Percentiles rank a stretch among this genome's conserved stretches.
phyloP scores from a whole-genome alignment of 2,113 vertebrate species.

The Anguilla japonica region DNA sequence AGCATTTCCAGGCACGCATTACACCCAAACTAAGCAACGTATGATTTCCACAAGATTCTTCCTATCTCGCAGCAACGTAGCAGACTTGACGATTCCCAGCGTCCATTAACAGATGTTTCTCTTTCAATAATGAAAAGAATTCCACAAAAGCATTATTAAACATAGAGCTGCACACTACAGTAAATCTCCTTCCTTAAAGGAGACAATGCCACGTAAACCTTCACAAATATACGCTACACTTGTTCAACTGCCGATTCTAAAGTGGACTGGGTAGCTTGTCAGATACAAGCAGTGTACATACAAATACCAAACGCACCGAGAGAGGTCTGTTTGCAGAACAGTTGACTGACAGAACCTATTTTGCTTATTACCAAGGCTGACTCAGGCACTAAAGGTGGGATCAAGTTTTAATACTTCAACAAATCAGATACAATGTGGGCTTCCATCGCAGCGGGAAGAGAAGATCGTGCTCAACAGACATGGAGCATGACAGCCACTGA shows the following conservation, averaged over 20 bases:
- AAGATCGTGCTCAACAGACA: not conserved
- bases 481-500: no score
- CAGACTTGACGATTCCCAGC: constrained; percentile 34
- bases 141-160: constrained; percentile 61
- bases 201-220: constrained; percentile 36
- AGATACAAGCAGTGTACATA: constrained; percentile 29
- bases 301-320: constrained; percentile 45
- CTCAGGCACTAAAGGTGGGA: constrained; percentile 42
- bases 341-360: constrained; percentile 44
- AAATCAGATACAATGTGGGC: constrained; percentile 29
- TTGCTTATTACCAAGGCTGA: constrained; percentile 38
- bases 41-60: constrained; percentile 3
- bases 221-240: constrained; percentile 1
- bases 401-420: constrained; percentile 26
- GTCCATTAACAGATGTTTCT: constrained; percentile 59
- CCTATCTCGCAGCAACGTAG: not conserved
- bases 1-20: not conserved
- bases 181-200: constrained; percentile 48
- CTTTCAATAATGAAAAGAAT: constrained; percentile 62
- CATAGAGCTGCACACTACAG: constrained; percentile 39
- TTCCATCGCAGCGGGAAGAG: not conserved
- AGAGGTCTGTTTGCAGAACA: constrained; percentile 50
- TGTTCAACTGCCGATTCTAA: constrained; percentile 30
- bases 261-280: constrained; percentile 38
- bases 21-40: not conserved